These are phyloP conservation scores for Caranx melampygus DNA, from an alignment of 2,113 vertebrate genomes.

Conservation along the genomic window DNA sequence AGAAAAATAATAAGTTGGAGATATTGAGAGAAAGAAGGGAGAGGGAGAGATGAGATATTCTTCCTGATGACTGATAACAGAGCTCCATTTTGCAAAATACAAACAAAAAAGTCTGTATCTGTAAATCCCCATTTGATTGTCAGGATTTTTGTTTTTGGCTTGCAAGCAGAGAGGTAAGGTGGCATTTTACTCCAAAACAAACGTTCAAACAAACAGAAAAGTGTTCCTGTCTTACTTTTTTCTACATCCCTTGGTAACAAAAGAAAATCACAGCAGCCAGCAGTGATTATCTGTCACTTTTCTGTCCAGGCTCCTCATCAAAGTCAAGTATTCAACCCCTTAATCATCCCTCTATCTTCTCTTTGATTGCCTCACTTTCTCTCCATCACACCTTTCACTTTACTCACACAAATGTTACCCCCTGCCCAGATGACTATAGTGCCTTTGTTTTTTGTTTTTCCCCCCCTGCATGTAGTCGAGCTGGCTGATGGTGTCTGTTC, in stretches of 20 bases:
- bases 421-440: neutral
- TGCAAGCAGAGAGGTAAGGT: neutral
- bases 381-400: neutral
- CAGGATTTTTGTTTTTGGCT: neutral
- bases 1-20: conserved; percentile 41
- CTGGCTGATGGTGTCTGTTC: conserved; percentile 62
- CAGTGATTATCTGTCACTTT: conserved; percentile 33
- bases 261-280: conserved; percentile 31
- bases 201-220: neutral
- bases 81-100: conserved; percentile 30
- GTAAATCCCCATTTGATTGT: conserved; percentile 53
- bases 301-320: conserved; percentile 25
- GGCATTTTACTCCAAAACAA: conserved; percentile 37
- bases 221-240: conserved; percentile 3
- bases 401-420: neutral
- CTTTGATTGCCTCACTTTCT: conserved; percentile 33
- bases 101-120: conserved; percentile 36
- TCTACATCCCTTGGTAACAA: conserved; percentile 32
- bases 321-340: conserved; percentile 54
- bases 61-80: conserved; percentile 42
- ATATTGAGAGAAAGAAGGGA: conserved; percentile 25
- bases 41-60: conserved; percentile 9
- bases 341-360: conserved; percentile 51
- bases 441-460: conserved; percentile 21
- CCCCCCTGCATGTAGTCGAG: conserved; percentile 35